phyloP scores from a whole-genome alignment of 2,113 vertebrate species.

The Nanorana parkeri region DNA sequence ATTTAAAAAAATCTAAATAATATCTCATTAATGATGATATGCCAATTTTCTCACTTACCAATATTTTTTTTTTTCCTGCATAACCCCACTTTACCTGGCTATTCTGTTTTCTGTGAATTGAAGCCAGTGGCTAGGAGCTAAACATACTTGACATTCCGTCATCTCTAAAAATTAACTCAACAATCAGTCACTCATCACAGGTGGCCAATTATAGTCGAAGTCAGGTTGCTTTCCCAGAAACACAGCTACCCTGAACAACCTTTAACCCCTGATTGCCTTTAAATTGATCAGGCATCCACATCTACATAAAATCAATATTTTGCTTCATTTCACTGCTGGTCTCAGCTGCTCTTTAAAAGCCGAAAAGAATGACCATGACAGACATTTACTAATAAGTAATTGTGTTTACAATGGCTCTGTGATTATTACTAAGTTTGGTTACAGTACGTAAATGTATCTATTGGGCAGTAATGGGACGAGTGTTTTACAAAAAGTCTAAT shows the following conservation, averaged over 20 bases:
- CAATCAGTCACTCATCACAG: not conserved
- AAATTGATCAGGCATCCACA: not conserved
- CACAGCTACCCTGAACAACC: not conserved
- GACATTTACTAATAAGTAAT: constrained; percentile 12
- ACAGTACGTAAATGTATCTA: constrained; percentile 1
- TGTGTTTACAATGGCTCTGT: not conserved
- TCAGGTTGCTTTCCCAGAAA: not conserved
- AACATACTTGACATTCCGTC: too few species aligned
- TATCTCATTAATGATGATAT: too few species aligned
- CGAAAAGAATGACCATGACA: not conserved
- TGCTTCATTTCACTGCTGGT: not conserved
- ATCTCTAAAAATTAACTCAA: too few species aligned
- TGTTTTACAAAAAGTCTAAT: not conserved
- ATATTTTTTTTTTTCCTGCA: too few species aligned
- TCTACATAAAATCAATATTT: constrained; percentile 11
- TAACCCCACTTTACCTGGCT: too few species aligned
- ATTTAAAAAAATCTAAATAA: too few species aligned
- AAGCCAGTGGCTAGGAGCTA: too few species aligned
- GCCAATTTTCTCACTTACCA: too few species aligned
- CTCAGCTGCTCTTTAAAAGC: not conserved
- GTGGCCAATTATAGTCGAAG: not conserved
- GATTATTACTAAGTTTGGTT: not conserved
- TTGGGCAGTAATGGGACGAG: constrained; percentile 18
- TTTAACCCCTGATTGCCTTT: not conserved
- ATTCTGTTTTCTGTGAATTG: too few species aligned